Evolutionary conservation across 2,888 invertebrate genomes (phyloP).

Genomic region (Quadriops clusia): DNA sequence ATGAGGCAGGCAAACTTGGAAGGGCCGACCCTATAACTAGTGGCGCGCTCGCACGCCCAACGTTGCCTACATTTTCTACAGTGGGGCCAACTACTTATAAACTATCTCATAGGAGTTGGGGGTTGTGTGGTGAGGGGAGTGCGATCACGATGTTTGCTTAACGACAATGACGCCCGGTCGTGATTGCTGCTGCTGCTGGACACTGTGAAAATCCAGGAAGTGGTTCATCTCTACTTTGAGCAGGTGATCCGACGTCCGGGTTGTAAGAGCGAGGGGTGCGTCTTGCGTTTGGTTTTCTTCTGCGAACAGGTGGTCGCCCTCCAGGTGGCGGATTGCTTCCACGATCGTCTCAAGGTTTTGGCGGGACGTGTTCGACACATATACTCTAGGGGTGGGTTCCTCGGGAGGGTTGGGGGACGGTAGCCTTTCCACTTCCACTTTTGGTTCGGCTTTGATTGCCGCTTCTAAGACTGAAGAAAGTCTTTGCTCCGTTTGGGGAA

Average conservation of each 20-base stretch:
- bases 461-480: constrained; percentile 68
- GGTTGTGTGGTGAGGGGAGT: constrained; percentile 35
- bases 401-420: constrained; percentile 42
- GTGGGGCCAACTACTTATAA: constrained; percentile 13
- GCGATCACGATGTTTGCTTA: constrained; percentile 68
- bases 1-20: too few species aligned
- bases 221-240: constrained; percentile 48
- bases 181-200: constrained; percentile 49
- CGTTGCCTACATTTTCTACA: constrained; percentile 17
- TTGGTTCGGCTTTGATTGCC: constrained; percentile 78
- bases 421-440: constrained; percentile 62
- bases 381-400: constrained; percentile 42
- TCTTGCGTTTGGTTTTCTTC: constrained; percentile 41
- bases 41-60: constrained; percentile 15
- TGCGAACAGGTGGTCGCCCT: constrained; percentile 88
- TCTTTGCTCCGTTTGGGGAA: constrained; percentile 33
- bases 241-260: constrained; percentile 30
- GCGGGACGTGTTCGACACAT: constrained; percentile 64
- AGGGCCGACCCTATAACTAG: constrained; percentile 13
- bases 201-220: constrained; percentile 48
- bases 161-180: constrained; percentile 87
- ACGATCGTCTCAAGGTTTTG: constrained; percentile 97
- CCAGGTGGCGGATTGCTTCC: constrained; percentile 94
- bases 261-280: constrained; percentile 48
- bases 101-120: constrained; percentile 12